A percentile compares a stretch with the other conserved stretches of the same genome.
Evolutionary conservation across 2,888 invertebrate genomes (phyloP).

Genomic region (Syrista parreyssii): DNA sequence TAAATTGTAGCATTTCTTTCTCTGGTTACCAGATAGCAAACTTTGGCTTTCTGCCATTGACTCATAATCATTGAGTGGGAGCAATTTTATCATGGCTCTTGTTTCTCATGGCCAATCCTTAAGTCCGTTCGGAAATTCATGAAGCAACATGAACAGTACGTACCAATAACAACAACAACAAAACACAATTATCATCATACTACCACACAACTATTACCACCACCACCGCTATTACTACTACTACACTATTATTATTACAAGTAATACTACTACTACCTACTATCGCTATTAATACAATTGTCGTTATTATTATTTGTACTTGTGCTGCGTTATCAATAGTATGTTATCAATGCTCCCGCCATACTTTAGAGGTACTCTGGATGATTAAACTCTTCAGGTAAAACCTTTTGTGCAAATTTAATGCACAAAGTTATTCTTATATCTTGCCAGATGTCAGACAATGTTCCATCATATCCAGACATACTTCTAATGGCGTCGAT

Average conservation of each 20-base stretch:
- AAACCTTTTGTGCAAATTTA: no score
- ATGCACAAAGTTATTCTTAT: no score
- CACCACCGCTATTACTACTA: conserved; percentile 28
- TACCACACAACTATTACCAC: conserved; percentile 16
- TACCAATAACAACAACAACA: conserved; percentile 24
- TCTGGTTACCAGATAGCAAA: conserved; percentile 24
- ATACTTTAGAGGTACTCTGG: no score
- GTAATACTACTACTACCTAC: conserved; percentile 10
- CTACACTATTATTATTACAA: conserved; percentile 21
- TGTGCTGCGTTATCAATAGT: background rate
- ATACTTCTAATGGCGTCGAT: no score
- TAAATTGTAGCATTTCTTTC: conserved; percentile 36
- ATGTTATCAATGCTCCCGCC: background rate
- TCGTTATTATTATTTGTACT: background rate
- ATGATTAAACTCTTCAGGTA: no score
- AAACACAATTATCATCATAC: conserved; percentile 27
- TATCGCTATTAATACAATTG: background rate
- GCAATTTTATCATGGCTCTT: conserved; percentile 20
- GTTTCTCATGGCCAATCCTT: conserved; percentile 32
- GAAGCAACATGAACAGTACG: conserved; percentile 22
- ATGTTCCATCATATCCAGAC: no score
- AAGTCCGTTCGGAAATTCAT: conserved; percentile 32
- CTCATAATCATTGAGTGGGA: conserved; percentile 22
- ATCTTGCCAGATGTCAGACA: no score
- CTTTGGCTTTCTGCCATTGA: conserved; percentile 27